phyloP scores from a whole-genome alignment of 1,140 invertebrate species.

The Lucilia cuprina region DNA sequence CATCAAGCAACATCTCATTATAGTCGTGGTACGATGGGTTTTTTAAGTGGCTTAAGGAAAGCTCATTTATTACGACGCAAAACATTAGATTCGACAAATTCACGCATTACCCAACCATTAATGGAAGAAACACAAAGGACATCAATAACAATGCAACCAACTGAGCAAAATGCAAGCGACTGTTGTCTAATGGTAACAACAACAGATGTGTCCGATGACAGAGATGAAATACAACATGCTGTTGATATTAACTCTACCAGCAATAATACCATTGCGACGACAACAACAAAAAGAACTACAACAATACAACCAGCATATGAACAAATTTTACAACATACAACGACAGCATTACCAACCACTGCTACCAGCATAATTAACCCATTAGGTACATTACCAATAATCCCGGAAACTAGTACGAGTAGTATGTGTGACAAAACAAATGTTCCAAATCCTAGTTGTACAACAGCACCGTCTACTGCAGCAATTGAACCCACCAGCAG shows the following conservation, averaged over 20 bases:
- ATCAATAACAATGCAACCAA: constrained; percentile 15
- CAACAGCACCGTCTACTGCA: not conserved
- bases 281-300: not conserved
- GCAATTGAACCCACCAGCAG: constrained; percentile 5
- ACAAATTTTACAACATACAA: not conserved
- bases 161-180: constrained; percentile 20
- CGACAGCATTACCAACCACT: not conserved
- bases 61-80: constrained; percentile 53
- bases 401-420: not conserved
- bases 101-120: constrained; percentile 54
- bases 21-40: constrained; percentile 31
- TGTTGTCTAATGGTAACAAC: constrained; percentile 20
- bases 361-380: not conserved
- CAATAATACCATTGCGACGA: not conserved
- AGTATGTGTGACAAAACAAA: not conserved
- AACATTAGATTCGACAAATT: constrained; percentile 48
- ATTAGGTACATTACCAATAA: not conserved
- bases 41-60: constrained; percentile 45
- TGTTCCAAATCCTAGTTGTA: not conserved
- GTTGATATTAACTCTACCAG: not conserved
- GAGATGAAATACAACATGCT: not conserved
- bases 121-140: constrained; percentile 51
- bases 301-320: constrained; percentile 19
- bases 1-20: not conserved
- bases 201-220: not conserved